Conservation (phyloP, 2,888 invertebrate species). For the Penaeus monodon region DNA sequence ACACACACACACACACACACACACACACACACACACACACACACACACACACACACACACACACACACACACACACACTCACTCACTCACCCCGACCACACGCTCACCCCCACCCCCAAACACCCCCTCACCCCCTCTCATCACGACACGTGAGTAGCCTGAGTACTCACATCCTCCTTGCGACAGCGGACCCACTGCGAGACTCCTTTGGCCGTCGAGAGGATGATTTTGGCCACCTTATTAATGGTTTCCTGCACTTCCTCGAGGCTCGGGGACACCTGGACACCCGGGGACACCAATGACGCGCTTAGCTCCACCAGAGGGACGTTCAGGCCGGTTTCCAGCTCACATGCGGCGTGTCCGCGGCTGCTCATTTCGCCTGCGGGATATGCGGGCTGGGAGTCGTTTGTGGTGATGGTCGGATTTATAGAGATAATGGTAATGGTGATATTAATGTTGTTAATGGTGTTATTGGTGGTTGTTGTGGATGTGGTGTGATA, state of each 20-base stretch:
- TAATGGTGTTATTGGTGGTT: no score
- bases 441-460: no score
- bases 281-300: slow-evolving; percentile 88
- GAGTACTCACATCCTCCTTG: slow-evolving; percentile 49
- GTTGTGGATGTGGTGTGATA: no score
- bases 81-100: neutral
- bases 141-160: neutral
- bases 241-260: slow-evolving; percentile 90
- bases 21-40: neutral
- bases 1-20: slow-evolving; percentile 15
- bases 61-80: slow-evolving; percentile 15
- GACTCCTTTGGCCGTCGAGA: slow-evolving; percentile 62
- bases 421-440: no score
- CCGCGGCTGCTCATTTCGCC: neutral
- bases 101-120: neutral
- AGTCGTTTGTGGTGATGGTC: no score
- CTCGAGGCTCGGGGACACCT: slow-evolving; percentile 87
- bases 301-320: slow-evolving; percentile 77
- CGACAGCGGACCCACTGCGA: slow-evolving; percentile 60
- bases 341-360: neutral
- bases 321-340: slow-evolving; percentile 66
- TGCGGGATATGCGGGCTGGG: neutral
- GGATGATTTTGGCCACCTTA: slow-evolving; percentile 77
- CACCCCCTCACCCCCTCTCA: neutral
- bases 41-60: slow-evolving; percentile 15